Evolutionary conservation across 2,797 vertebrate genomes (phyloP), one percentile per base, ranked within the genome.

Genomic region (Coendou prehensilis): DNA sequence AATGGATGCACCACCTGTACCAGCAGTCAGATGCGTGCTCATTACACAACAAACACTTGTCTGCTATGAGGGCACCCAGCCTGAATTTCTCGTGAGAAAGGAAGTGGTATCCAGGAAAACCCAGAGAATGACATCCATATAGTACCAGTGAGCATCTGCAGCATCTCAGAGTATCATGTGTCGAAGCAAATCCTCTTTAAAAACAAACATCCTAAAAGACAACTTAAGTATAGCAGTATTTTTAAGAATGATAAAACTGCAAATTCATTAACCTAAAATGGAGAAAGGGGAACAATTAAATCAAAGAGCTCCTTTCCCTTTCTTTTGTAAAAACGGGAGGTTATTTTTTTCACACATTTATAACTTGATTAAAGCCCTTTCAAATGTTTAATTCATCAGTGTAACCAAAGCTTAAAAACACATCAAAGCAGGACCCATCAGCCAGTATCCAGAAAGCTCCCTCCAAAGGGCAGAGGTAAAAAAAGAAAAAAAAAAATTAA

Each of bases 361-460:
- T 96, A 97, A 97, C 91, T 95, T 96, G 96, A 96, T 98, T 93
- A 97, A 95, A 96, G 94, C 50, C 94, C 94, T 96, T 93, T 94
- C 91, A 95, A 94, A 97, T 97, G 96, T 97, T 97, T 94, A 97
- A 97, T 97, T 96, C 95, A 96, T 96, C 97, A 95, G 56, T 89
- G 97, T 95, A 96, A 96, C 96, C 97, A 97, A 96, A 97, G 94
- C 96, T 82, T 61, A 88, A 95, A 76, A 95, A 96, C 92, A 97
- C 94, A 96, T 96, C 96, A 98, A 98, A 97, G 97, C 76, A 87
- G 63, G 86, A 90, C 76, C 94, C 94, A 95, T 87, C 92, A 90
- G 86, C 14, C 9, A 69, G 80, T 93, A 96, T 83, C 95, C 89
- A 91, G 82, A 92, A 93, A 57, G 41, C 85, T 92, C 93, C 57